phyloP scores from a whole-genome alignment of 2,113 vertebrate species.

The Egretta garzetta region DNA sequence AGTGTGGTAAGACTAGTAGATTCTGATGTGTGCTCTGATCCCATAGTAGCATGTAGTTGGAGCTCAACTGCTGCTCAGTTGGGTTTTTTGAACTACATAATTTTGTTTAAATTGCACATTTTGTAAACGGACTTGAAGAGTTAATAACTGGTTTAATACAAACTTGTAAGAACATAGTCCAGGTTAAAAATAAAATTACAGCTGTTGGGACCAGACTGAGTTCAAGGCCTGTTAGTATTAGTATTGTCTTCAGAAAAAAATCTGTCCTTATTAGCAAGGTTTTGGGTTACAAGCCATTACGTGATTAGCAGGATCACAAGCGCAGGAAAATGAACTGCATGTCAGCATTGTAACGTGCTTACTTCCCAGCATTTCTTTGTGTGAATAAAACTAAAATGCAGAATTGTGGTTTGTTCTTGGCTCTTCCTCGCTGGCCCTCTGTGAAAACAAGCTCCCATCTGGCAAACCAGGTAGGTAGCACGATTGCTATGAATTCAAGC shows the following conservation, averaged over 20 bases:
- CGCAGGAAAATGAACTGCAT: neutral
- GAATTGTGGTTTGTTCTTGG: neutral
- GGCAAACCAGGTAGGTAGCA: neutral
- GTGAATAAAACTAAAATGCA: neutral
- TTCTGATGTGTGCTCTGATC: slow-evolving; percentile 15
- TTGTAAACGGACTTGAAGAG: slow-evolving; percentile 38
- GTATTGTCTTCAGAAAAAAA: slow-evolving; percentile 1
- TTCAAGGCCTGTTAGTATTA: slow-evolving; percentile 15
- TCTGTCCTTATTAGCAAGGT: neutral
- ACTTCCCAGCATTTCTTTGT: neutral
- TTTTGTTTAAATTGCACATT: slow-evolving; percentile 28
- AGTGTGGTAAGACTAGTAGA: neutral
- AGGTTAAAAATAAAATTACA: slow-evolving; percentile 58
- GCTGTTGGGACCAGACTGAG: neutral
- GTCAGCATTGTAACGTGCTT: neutral
- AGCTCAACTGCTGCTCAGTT: neutral
- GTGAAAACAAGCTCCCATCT: neutral
- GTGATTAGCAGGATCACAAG: slow-evolving; percentile 8
- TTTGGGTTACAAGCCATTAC: neutral
- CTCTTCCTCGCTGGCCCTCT: neutral
- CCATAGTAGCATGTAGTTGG: neutral
- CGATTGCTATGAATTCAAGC: neutral
- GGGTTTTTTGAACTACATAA: neutral
- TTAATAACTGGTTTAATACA: slow-evolving; percentile 41
- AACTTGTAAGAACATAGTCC: slow-evolving; percentile 17